Percentiles rank a stretch among this genome's conserved stretches.
These are phyloP conservation scores for Malurus elegans DNA, from an alignment of 2,113 vertebrate species.

Conservation along the genomic window DNA sequence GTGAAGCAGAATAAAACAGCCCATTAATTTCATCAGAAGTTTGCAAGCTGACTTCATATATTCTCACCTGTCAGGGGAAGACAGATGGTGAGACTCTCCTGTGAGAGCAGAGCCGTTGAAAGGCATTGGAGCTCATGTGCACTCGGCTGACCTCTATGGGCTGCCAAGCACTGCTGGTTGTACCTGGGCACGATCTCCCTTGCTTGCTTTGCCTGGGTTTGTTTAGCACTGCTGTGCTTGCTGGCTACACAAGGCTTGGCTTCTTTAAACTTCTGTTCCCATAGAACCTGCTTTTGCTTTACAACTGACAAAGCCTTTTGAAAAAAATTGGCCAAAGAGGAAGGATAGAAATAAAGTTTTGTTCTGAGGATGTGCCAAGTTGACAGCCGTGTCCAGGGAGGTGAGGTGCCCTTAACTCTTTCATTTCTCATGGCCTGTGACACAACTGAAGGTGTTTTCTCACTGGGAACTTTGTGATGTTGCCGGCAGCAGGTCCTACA, in stretches of 20 bases:
- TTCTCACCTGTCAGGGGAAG: neutral
- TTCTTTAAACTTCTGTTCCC: neutral
- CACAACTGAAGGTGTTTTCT: neutral
- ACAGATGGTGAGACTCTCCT: neutral
- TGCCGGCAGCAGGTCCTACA: neutral
- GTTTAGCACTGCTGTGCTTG: neutral
- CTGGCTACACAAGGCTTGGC: neutral
- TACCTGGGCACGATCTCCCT: neutral
- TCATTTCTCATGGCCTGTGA: rapidly evolving
- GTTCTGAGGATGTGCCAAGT: neutral
- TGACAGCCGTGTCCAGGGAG: neutral
- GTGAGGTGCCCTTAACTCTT: neutral
- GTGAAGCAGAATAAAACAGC: neutral
- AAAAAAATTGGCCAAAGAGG: neutral
- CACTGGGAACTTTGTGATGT: neutral
- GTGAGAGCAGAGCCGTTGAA: neutral
- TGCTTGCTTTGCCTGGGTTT: too few relatives aligned
- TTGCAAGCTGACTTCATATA: neutral
- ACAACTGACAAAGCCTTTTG: neutral
- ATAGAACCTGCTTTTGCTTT: neutral
- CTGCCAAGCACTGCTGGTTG: neutral
- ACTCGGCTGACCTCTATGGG: neutral
- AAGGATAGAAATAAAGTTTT: neutral
- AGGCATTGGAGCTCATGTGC: neutral
- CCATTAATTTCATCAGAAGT: conserved; percentile 25